Evolutionary conservation across 2,113 vertebrate genomes (phyloP), one percentile per base, ranked within the genome.

Genomic region (Peucedramus taeniatus): DNA sequence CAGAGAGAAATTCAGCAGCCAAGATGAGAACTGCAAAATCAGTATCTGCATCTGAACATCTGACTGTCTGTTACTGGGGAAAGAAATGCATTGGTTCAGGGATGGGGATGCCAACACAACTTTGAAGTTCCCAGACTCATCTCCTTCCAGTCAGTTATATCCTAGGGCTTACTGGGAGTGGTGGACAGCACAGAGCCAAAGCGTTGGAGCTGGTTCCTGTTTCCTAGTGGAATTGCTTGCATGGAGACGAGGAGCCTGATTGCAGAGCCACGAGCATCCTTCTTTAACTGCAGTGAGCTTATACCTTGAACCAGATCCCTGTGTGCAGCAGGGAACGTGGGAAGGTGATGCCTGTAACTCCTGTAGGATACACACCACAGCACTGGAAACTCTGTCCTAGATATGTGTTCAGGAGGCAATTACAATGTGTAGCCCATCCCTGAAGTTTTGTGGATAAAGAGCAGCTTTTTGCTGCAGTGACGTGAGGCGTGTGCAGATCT

Each of bases 81-180:
- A 79, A 51, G 47, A 66, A 87, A 11, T 26, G 26, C 4, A 0
- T 16, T 59, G 53, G 17, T n/a, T 83, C 33, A 44, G 35, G 23
- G 10, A 35, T 0, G 0, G 40, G 10, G 24, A 47, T 37, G 26
- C 19, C 1, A 7, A 12, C 2, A 5, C 35, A 79, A 24, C 15
- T 51, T 56, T 71, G 11, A 70, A 51, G 40, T 53, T 91, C 49
- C 47, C n/a, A 79, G 69, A 31, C 30, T 5, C 16, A 14, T 45
- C 40, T 81, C 50, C 53, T 81, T 74, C 45, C 26, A 70, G 42
- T 27, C 54, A 51, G 26, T 39, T 70, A 15, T 24, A 56, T 60
- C 53, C 27, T 68, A 17, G 11, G 35, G 35, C 14, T 78, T 84
- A n/a, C 1, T 6, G 15, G 44, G 40, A 37, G 12, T 5, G 0